Percentiles rank a stretch among this genome's conserved stretches.
phyloP scores from a whole-genome alignment of 2,113 vertebrate species.

The Ammodytes dubius region DNA sequence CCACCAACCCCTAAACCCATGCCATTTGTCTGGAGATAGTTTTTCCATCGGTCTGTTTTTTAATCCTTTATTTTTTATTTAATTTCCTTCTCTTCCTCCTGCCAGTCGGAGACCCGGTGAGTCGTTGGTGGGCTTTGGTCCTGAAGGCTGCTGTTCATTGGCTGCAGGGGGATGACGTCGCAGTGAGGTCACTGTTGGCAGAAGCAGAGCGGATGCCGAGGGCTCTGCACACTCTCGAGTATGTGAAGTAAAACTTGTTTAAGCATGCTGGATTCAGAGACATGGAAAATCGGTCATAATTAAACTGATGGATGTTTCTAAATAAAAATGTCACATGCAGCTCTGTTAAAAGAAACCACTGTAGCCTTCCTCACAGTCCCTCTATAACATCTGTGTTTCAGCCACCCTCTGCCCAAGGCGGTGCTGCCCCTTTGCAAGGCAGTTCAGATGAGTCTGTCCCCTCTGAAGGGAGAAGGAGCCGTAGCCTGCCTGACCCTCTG shows the following conservation, averaged over 20 bases:
- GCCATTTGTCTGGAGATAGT: background rate
- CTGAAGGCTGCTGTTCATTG: constrained; percentile 90
- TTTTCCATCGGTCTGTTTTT: background rate
- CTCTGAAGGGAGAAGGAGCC: constrained; percentile 91
- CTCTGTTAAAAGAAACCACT: background rate
- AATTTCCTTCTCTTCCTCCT: background rate
- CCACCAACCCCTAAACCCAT: background rate
- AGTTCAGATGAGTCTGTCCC: constrained; percentile 90
- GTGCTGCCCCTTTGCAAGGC: constrained; percentile 91
- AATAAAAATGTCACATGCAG: background rate
- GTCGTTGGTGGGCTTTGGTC: constrained; percentile 95
- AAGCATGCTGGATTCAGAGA: background rate
- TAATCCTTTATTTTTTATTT: background rate
- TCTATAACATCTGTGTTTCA: constrained; percentile 68
- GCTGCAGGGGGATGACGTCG: constrained; percentile 92
- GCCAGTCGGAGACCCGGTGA: constrained; percentile 91
- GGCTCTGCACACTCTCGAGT: constrained; percentile 93
- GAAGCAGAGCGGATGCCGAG: constrained; percentile 94
- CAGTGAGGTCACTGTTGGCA: constrained; percentile 86
- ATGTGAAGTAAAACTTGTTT: constrained; percentile 64
- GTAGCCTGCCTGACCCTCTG: constrained; percentile 88
- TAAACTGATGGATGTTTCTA: background rate
- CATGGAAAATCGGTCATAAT: background rate
- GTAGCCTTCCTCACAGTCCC: background rate
- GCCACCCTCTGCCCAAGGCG: constrained; percentile 92